phyloP scores from a whole-genome alignment of 2,797 vertebrate genomes.

The Onychomys leucogaster region DNA sequence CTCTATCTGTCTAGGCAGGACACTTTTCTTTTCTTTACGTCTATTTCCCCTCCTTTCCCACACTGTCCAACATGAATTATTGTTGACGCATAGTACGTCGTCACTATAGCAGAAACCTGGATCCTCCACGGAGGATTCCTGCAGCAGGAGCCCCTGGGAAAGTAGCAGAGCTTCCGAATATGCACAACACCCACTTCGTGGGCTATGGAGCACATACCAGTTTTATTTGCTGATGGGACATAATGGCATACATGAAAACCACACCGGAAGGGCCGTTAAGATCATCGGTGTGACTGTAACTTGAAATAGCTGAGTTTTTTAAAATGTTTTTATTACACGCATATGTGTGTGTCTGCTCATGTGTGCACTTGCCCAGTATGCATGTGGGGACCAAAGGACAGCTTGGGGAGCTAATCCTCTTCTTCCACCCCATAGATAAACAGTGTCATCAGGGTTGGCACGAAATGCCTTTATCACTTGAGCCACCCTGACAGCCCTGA shows the following conservation, averaged over 20 bases:
- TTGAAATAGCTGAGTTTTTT: neutral
- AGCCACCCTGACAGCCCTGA: neutral
- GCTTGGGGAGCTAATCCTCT: neutral
- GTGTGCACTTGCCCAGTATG: rapidly evolving
- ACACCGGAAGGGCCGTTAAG: neutral
- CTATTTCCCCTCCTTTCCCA: neutral
- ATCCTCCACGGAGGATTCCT: neutral
- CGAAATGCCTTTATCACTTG: neutral
- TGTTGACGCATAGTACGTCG: neutral
- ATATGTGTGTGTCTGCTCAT: neutral
- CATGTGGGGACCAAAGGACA: neutral
- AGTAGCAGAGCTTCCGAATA: neutral
- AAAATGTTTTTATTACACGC: neutral
- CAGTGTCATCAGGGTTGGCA: neutral
- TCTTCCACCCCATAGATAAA: neutral
- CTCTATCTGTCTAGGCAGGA: neutral
- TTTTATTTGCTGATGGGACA: neutral
- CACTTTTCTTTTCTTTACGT: neutral
- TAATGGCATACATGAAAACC: neutral
- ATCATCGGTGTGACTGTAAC: neutral
- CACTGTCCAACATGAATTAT: neutral
- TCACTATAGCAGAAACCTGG: neutral
- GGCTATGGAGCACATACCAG: neutral
- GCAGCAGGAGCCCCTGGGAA: neutral
- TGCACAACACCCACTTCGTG: neutral